Evolutionary conservation across 30 jellyfish, hydroid and myxozoan genomes (phyloP).

Genomic region (Cassiopea andromeda): DNA sequence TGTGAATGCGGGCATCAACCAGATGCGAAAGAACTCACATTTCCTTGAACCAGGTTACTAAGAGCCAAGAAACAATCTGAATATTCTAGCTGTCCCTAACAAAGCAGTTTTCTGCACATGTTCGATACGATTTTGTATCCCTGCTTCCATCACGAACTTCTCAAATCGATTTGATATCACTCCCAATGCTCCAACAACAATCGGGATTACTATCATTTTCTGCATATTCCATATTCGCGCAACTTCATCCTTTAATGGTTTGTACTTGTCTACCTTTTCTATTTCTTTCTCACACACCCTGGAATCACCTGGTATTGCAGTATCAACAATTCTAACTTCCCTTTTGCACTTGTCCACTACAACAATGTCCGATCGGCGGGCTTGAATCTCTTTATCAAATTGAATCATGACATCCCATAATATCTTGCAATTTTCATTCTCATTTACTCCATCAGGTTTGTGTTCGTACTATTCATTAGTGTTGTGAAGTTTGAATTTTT

Average conservation of each 20-base stretch:
- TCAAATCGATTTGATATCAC: conserved; percentile 11
- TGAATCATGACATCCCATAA: too few species aligned
- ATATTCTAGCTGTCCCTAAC: conserved; percentile 8
- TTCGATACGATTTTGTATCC: not conserved
- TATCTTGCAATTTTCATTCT: not conserved
- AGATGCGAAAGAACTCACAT: not conserved
- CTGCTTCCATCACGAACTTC: not conserved
- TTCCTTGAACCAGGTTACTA: not conserved
- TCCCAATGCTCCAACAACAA: not conserved
- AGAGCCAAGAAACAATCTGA: not conserved
- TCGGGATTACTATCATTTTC: too few species aligned
- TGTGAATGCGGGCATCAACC: not conserved
- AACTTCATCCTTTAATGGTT: not conserved
- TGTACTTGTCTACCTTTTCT: not conserved
- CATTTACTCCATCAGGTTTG: not conserved
- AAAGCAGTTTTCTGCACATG: conserved; percentile 13
- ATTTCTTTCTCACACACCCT: conserved; percentile 7
- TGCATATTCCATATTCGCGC: not conserved
- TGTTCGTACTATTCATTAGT: too few species aligned
- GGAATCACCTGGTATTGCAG: conserved; percentile 4
- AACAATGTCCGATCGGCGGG: too few species aligned
- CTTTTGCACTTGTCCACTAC: too few species aligned
- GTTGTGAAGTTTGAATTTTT: not conserved
- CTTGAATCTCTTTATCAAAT: too few species aligned
- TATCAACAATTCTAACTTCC: not conserved